Evolutionary conservation across 2,888 invertebrate genomes (phyloP), one percentile per base, ranked within the genome.

Genomic region (Malthinus flaveolus): DNA sequence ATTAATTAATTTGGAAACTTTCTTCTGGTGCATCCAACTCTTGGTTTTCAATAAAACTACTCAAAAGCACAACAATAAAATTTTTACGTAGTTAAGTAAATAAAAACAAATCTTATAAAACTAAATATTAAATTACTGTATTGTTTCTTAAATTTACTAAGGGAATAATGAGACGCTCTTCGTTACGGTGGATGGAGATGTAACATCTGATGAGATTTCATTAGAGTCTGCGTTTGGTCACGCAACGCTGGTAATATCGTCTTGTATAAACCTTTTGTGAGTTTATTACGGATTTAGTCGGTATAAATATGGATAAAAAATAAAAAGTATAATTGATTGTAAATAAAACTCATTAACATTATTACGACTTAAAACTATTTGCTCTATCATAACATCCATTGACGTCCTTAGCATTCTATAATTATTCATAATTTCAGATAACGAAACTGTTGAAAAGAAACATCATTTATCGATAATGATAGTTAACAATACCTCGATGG

Each of bases 191-290:
- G 63, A 59, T 72, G 71, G 61, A 73, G 72, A 73, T 71, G 70
- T 68, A 72, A 63, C 69, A 73, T 71, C 71, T 71, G 69, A 65
- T 70, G 70, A 74, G 73, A 75, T 75, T 74, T 74, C 75, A 73
- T 73, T 74, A 73, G 71, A 72, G 69, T 70, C 66, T 66, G 68
- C 69, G 69, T 70, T 71, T 67, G 71, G 75, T 75, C 73, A 74
- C 73, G 72, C 72, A 63, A 68, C 56, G 67, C 51, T 67, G 68
- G 59, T 62, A 58, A 52, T 60, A 64, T 56, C 59, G 63, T 65
- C 60, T 63, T 61, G 49, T 55, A 53, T 61, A 56, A 57, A 57
- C 49, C 45, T 49, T n/a, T 42, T 23, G 23, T 23, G 5, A 23
- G 23, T 23, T 23, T 23, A 23, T 7, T 32, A 33, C 3, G 10